phyloP scores from a whole-genome alignment of 2,113 vertebrate genomes.

The Sisor rabdophorus region DNA sequence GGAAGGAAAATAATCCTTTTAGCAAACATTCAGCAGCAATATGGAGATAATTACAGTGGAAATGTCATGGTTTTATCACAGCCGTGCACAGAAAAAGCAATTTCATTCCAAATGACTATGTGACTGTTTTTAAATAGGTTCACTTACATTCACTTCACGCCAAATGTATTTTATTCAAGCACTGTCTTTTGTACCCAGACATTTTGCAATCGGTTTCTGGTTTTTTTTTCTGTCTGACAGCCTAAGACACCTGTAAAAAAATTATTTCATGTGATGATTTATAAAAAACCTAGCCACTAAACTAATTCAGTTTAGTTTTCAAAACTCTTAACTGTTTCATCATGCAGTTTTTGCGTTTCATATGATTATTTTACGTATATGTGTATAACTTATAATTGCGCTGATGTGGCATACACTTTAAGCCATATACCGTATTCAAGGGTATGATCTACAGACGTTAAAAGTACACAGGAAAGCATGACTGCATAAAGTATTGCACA shows the following conservation, averaged over 20 bases:
- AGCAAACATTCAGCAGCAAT: conserved; percentile 54
- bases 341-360: not conserved
- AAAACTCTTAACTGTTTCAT: not conserved
- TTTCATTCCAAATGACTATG: conserved; percentile 49
- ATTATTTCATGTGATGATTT: not conserved
- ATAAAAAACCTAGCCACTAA: not conserved
- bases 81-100: conserved; percentile 47
- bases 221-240: not conserved
- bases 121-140: conserved; percentile 49
- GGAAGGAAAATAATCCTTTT: conserved; percentile 50
- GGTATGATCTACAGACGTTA: conserved; percentile 19
- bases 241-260: not conserved
- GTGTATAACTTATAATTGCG: too few relatives aligned
- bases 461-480: conserved; percentile 20
- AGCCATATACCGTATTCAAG: conserved; percentile 13
- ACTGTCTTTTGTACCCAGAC: not conserved
- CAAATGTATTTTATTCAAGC: conserved; percentile 37
- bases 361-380: too few relatives aligned
- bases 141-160: conserved; percentile 54
- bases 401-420: conserved; percentile 16
- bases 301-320: not conserved
- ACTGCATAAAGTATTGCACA: conserved; percentile 17
- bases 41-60: conserved; percentile 53
- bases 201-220: not conserved
- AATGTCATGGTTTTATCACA: conserved; percentile 53